These are phyloP conservation scores for Epizoanthus rinbou DNA, from an alignment of 92 coral and sea anemone species.

Conservation along the genomic window DNA sequence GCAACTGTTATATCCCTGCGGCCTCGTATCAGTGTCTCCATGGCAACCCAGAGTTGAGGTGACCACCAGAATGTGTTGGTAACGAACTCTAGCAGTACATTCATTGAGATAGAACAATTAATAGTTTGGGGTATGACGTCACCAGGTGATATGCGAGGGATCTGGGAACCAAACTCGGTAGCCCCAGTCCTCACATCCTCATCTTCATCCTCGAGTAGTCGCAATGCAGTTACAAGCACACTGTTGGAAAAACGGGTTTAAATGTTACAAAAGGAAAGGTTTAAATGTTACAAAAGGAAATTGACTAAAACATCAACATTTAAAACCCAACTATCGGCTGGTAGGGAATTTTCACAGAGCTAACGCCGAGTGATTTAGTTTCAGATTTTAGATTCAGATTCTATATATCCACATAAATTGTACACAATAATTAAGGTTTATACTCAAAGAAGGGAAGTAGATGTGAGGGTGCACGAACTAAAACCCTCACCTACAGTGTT, in stretches of 20 bases:
- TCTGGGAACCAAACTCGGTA: slow-evolving; percentile 58
- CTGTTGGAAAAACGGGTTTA: slow-evolving; percentile 20
- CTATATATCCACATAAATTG: no score
- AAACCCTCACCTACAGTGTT: no score
- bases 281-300: no score
- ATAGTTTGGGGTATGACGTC: slow-evolving; percentile 18
- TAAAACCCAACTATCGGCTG: no score
- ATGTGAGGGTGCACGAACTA: no score
- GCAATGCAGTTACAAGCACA: slow-evolving; percentile 51
- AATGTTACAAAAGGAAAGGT: neutral
- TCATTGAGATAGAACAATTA: slow-evolving; percentile 63
- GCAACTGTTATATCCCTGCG: slow-evolving; percentile 37
- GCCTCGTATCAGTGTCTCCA: slow-evolving; percentile 63
- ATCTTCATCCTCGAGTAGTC: slow-evolving; percentile 72
- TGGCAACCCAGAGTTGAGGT: slow-evolving; percentile 64
- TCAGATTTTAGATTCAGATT: no score
- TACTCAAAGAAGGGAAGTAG: no score
- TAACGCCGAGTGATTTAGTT: no score
- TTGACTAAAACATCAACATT: neutral
- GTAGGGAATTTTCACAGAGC: no score
- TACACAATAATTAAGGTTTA: no score
- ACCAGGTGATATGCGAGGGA: slow-evolving; percentile 41
- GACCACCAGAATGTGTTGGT: slow-evolving; percentile 52
- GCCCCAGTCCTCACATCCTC: slow-evolving; percentile 68
- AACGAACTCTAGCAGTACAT: slow-evolving; percentile 53